phyloP scores from a whole-genome alignment of 2,888 invertebrate genomes.

The Petrolisthes manimaculis region DNA sequence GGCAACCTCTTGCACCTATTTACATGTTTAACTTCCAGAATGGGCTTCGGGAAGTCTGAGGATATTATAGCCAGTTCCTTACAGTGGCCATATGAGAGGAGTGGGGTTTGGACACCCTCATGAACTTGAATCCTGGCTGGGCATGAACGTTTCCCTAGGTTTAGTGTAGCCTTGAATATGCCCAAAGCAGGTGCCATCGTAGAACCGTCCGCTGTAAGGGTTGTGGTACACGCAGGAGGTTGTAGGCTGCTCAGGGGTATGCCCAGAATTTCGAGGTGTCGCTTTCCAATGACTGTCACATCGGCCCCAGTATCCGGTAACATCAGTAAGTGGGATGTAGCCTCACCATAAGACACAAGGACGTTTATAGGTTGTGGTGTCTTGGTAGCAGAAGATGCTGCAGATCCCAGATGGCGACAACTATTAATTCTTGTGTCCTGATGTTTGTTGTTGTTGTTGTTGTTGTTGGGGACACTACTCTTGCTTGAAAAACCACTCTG shows the following conservation, averaged over 20 bases:
- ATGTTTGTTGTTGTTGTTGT: background rate
- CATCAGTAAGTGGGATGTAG: background rate
- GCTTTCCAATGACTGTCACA: no score
- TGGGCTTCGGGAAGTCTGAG: conserved; percentile 4
- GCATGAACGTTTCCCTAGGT: conserved; percentile 13
- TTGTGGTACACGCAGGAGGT: no score
- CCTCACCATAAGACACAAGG: background rate
- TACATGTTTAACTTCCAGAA: conserved; percentile 10
- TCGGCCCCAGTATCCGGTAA: no score
- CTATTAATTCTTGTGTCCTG: background rate
- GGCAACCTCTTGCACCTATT: no score
- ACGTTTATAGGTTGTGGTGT: background rate
- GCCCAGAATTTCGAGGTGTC: no score
- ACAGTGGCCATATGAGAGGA: background rate
- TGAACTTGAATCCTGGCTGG: no score
- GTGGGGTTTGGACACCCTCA: background rate
- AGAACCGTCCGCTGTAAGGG: no score
- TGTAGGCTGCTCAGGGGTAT: no score
- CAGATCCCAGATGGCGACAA: conserved; percentile 2
- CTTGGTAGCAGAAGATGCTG: background rate
- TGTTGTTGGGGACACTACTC: background rate
- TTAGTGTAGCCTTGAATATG: no score
- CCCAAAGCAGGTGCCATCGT: no score
- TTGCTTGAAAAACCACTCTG: background rate
- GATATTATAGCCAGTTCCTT: no score